Percentiles rank a stretch among this genome's conserved stretches.
phyloP scores from a whole-genome alignment of 2,888 invertebrate species.

The Magallana nippona region DNA sequence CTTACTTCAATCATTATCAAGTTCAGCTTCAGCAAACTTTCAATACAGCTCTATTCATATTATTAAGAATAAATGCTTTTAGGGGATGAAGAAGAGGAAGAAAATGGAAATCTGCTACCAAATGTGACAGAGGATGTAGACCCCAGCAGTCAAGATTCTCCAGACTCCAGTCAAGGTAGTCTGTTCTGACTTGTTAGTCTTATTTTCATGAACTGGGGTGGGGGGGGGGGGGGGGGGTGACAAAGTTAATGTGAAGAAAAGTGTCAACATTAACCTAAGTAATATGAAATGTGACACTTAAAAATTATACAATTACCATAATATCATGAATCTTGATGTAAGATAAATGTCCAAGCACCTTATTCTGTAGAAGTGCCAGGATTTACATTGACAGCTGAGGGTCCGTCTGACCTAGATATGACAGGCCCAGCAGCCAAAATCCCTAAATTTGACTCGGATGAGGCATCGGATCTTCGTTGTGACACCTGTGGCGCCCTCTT shows the following conservation, averaged over 20 bases:
- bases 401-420: neutral
- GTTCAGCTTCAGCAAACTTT: neutral
- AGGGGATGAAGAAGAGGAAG: constrained; percentile 48
- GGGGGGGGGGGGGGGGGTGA: too few relatives aligned
- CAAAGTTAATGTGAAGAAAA: too few relatives aligned
- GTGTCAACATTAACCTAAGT: too few relatives aligned
- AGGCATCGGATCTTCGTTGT: constrained; percentile 63
- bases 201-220: neutral
- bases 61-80: constrained; percentile 9
- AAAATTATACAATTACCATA: too few relatives aligned
- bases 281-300: too few relatives aligned
- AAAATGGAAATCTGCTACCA: constrained; percentile 2
- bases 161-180: neutral
- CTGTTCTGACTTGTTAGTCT: too few relatives aligned
- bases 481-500: constrained; percentile 72
- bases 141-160: too few relatives aligned
- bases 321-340: too few relatives aligned
- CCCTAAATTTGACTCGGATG: constrained; percentile 40
- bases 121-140: neutral
- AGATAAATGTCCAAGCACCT: too few relatives aligned
- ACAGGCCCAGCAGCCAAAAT: constrained; percentile 8
- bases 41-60: neutral
- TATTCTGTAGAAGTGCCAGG: neutral
- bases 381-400: neutral
- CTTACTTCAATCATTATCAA: too few relatives aligned